Evolutionary conservation across 2,888 invertebrate genomes (phyloP).

Genomic region (Aspidiotus rigidus): DNA sequence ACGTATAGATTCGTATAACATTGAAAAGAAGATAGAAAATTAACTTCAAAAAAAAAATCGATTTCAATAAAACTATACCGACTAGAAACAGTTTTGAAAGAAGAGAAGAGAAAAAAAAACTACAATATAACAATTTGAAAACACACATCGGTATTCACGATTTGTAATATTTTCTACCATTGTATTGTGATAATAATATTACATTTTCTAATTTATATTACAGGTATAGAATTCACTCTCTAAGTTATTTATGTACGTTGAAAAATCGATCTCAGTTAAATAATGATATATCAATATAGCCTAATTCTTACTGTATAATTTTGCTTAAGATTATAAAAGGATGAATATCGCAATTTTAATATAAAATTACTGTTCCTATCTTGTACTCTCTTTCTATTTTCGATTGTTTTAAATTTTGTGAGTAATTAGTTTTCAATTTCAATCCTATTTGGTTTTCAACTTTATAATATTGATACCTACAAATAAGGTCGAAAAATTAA

Average conservation of each 20-base stretch:
- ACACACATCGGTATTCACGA: not conserved
- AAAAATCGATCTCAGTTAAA: not conserved
- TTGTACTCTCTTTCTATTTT: too few species aligned
- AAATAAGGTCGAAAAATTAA: too few species aligned
- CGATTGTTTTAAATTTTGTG: too few species aligned
- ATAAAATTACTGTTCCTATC: too few species aligned
- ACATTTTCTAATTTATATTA: not conserved
- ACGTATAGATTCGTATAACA: conserved; percentile 9
- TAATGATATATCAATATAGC: too few species aligned
- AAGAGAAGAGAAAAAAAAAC: not conserved
- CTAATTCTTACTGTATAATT: too few species aligned
- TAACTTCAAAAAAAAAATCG: conserved; percentile 26
- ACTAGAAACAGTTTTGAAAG: conserved; percentile 32
- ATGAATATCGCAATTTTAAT: too few species aligned
- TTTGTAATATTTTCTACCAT: not conserved
- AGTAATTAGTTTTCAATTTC: too few species aligned
- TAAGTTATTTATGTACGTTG: not conserved
- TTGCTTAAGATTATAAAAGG: too few species aligned
- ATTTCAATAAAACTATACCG: conserved; percentile 25
- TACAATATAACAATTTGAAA: conserved; percentile 8
- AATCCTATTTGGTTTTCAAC: too few species aligned
- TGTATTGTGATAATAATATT: not conserved
- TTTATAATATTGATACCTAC: too few species aligned
- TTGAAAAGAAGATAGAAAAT: conserved; percentile 32
- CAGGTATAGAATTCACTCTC: not conserved